Evolutionary conservation across 2,888 invertebrate genomes (phyloP).

Genomic region (Drosophila anceps): DNA sequence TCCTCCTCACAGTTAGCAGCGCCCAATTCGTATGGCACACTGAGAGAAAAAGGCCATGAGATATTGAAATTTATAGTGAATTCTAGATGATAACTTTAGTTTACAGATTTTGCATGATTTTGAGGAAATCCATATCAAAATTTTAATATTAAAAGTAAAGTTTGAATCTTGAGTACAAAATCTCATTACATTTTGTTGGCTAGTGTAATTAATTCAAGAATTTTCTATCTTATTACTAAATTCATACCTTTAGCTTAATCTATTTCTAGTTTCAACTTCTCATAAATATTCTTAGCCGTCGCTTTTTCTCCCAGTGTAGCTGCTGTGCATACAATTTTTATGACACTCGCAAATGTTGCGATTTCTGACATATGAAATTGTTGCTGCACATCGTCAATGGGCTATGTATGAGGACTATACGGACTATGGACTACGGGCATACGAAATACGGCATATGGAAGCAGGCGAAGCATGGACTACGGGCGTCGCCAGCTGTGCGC

Average conservation of each 20-base stretch:
- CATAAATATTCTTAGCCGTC: not conserved
- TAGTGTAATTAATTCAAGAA: not conserved
- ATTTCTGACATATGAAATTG: conserved; percentile 66
- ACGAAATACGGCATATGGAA: conserved; percentile 1
- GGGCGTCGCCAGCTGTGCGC: conserved; percentile 62
- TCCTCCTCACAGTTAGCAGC: not conserved
- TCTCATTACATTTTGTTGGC: not conserved
- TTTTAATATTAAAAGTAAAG: not conserved
- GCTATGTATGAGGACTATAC: conserved; percentile 23
- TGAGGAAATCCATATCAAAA: not conserved
- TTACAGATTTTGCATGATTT: no score
- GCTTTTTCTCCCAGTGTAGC: conserved; percentile 6
- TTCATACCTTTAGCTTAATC: not conserved
- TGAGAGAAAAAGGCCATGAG: not conserved
- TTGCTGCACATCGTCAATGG: conserved; percentile 67
- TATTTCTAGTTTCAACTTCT: not conserved
- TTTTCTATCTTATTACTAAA: not conserved
- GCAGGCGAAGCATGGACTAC: not conserved
- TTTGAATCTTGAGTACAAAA: not conserved
- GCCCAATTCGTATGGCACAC: conserved; percentile 10
- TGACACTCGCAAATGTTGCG: conserved; percentile 82
- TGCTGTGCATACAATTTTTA: conserved; percentile 76
- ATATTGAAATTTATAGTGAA: no score
- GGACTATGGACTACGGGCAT: conserved; percentile 8
- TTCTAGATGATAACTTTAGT: not conserved